phyloP scores from a whole-genome alignment of 2,113 vertebrate genomes.

The Plecotus auritus region DNA sequence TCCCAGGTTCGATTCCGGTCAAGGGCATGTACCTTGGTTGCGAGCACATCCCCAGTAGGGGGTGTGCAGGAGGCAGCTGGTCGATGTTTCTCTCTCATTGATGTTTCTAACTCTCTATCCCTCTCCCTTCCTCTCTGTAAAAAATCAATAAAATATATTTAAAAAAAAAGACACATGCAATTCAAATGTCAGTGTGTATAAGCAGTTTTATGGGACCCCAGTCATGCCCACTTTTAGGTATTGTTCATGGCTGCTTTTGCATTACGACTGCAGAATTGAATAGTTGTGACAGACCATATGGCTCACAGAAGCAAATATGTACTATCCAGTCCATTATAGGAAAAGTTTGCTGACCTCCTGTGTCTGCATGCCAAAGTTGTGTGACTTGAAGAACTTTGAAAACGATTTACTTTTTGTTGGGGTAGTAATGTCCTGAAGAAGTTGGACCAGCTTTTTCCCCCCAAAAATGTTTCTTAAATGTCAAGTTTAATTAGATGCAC shows the following conservation, averaged over 20 bases:
- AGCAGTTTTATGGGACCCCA: neutral
- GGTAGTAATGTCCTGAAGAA: neutral
- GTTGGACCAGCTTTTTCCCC: neutral
- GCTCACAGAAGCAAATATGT: neutral
- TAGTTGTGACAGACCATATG: neutral
- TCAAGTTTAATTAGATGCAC: neutral
- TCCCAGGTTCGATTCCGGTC: no score
- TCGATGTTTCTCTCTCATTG: no score
- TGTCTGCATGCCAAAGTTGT: neutral
- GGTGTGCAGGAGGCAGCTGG: no score
- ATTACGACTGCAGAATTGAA: neutral
- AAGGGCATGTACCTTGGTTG: no score
- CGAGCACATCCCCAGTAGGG: no score
- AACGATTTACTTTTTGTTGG: neutral
- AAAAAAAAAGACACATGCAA: neutral
- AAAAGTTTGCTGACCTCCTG: neutral
- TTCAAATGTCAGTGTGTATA: neutral
- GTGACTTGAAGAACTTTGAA: neutral
- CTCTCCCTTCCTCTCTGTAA: no score
- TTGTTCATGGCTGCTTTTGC: neutral
- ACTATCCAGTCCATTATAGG: neutral
- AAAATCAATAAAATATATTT: no score
- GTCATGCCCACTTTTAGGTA: neutral
- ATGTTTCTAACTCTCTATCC: no score
- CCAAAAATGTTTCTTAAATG: neutral